These are phyloP conservation scores for Strix occidentalis DNA, from an alignment of 2,797 vertebrate species.

Conservation along the genomic window DNA sequence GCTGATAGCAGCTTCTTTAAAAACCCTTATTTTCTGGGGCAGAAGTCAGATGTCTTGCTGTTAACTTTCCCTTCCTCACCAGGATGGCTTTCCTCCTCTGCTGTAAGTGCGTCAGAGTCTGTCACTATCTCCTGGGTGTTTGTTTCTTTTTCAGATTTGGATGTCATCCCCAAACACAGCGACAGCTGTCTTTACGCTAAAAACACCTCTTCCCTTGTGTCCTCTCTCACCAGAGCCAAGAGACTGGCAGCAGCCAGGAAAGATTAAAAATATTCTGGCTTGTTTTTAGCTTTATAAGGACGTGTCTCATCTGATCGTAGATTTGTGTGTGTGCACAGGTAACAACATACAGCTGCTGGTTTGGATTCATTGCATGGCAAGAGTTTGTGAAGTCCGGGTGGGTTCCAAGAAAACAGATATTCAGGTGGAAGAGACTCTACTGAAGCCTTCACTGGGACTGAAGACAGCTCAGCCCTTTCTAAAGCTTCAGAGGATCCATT, in stretches of 20 bases:
- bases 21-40: neutral
- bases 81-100: neutral
- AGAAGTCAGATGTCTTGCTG: neutral
- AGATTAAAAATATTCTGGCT: neutral
- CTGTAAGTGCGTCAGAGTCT: neutral
- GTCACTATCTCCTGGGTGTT: neutral
- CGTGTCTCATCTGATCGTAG: accelerated
- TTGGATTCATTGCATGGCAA: accelerated
- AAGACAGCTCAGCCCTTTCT: neutral
- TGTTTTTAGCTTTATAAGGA: neutral
- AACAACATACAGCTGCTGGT: neutral
- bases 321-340: accelerated
- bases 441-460: neutral
- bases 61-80: neutral
- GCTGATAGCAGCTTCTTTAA: neutral
- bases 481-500: neutral
- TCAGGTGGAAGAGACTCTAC: neutral
- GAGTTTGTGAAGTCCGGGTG: neutral
- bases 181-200: neutral
- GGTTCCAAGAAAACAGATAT: neutral
- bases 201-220: neutral
- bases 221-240: neutral
- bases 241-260: neutral
- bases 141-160: neutral
- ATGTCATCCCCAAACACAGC: neutral